Evolutionary conservation across 1,140 invertebrate genomes (phyloP), one percentile per base, ranked within the genome.

Genomic region (Coptotermes formosanus): DNA sequence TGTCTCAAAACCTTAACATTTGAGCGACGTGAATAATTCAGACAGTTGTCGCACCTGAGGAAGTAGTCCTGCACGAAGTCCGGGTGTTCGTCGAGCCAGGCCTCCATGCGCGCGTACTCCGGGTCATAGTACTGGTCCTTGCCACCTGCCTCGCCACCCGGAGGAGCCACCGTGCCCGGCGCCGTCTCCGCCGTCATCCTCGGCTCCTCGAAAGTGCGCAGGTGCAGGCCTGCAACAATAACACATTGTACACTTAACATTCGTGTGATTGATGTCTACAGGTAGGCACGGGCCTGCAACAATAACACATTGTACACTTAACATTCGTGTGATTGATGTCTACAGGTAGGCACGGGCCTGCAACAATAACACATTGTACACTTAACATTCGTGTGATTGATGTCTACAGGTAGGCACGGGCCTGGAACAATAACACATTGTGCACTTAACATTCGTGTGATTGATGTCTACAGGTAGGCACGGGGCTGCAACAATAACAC

Each of bases 51-150:
- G 90, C 89, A 97, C 96, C 97, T 96, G 89, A 98, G 93, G 91
- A 99, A 98, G 92, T 99, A 99, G 90, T 98, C 97, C 89, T 97
- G 95, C 86, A 97, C 95, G 91, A 99, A 99, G 90, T 98, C 96
- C 86, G 96, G 97, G 92, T 99, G 97, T 90, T 98, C 97, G 91
- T 99, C 98, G 83, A 99, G 94, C 98, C 98, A 99, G 87, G 97
- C 94, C 91, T 98, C 96, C 91, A 97, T 96, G 81, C 95, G 93
- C 23, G 96, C 95, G 90, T 96, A 96, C 90, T 97, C 96, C 55
- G 95, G 94, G 91, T 97, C 95, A 91, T 96, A 96, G 89, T 92
- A 92, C 91, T 92, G 90, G 90, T 92, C 88, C 91, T 87, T 84
- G 86, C 43, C 23, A 4, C n/a, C 89, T 88, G 69, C 89, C 91